Percentiles rank a stretch among this genome's conserved stretches.
Evolutionary conservation across 2,888 invertebrate genomes (phyloP).

Genomic region (Agriopis leucophaearia): DNA sequence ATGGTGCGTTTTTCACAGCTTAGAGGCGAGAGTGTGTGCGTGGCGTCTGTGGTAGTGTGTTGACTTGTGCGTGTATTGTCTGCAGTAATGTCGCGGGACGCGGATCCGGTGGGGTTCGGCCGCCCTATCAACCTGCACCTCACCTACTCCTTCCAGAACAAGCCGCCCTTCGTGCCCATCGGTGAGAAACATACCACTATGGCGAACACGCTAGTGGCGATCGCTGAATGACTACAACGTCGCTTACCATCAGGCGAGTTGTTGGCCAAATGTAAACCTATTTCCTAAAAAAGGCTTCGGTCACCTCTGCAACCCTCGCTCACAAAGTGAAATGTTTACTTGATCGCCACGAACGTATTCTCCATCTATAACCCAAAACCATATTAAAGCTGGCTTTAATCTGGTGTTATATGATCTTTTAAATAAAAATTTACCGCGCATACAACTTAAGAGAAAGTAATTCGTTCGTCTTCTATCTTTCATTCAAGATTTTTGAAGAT

Average conservation of each 20-base stretch:
- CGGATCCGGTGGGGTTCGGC: slow-evolving; percentile 91
- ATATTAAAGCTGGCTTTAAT: no score
- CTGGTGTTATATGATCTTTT: no score
- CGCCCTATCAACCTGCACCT: slow-evolving; percentile 95
- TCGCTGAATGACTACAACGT: neutral
- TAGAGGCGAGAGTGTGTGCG: neutral
- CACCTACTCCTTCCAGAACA: slow-evolving; percentile 95
- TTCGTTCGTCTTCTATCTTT: no score
- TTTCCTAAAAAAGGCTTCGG: no score
- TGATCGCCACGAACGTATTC: no score
- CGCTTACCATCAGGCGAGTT: neutral
- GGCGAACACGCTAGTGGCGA: neutral
- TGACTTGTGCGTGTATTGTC: slow-evolving; percentile 60
- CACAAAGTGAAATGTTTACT: no score
- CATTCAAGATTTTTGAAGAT: no score
- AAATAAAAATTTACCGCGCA: no score
- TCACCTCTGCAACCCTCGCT: no score
- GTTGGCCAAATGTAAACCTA: no score
- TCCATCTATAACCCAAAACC: no score
- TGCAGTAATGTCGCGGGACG: slow-evolving; percentile 89
- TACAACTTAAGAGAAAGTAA: no score
- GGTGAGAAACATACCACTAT: slow-evolving; percentile 73
- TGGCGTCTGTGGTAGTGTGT: neutral
- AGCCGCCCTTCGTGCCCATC: slow-evolving; percentile 89
- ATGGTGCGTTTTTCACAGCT: neutral